Base-by-base conservation (phyloP, 2,797 vertebrate species). In the Percopsis omiscomaycus region DNA sequence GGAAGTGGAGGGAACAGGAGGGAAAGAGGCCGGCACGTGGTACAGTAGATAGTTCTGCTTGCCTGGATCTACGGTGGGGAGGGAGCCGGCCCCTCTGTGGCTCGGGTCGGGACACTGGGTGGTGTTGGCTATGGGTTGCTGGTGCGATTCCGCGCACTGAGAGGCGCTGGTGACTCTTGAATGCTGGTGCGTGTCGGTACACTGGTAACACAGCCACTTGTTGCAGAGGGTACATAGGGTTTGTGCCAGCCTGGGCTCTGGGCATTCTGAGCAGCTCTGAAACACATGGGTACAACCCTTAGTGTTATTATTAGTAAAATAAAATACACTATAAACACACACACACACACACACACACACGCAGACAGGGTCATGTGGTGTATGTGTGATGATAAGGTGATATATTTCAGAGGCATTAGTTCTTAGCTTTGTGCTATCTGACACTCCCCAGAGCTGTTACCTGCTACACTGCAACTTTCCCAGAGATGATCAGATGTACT, bases 151-250 rank as follows among this genome's bases (percentile, higher is more conserved):
- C n/a, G 77, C 5, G 59, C 77, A 82, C 59, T 86, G 89, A 64
- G 84, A 71, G 1, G 74, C 14, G 12, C 46, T 50, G 0, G 83
- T 5, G 13, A 69, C 48, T 79, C 82, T 86, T 50, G 87, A 88
- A 59, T 94, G 92, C 83, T 89, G 92, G 79, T 94, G 93, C 83
- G 91, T 78, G 78, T 93, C 89, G 42, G 93, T 93, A 85, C 93
- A 94, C 73, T 90, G 91, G 83, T 92, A 93, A 78, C 93, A 94
- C 74, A 94, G 64, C 92, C 92, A 93, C 91, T 93, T 93, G 92
- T 94, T 94, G 88, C 93, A 94, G 65, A 91, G 84, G 0, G 91
- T 93, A 71, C 93, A 94, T 69, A 94, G 84, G 80, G 92, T 92
- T 70, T 92, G 92, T n/a, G 92, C 92, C 54, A 90, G 84, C 67